Conservation (phyloP, 2,888 invertebrate species). For the Frankliniella intonsa region DNA sequence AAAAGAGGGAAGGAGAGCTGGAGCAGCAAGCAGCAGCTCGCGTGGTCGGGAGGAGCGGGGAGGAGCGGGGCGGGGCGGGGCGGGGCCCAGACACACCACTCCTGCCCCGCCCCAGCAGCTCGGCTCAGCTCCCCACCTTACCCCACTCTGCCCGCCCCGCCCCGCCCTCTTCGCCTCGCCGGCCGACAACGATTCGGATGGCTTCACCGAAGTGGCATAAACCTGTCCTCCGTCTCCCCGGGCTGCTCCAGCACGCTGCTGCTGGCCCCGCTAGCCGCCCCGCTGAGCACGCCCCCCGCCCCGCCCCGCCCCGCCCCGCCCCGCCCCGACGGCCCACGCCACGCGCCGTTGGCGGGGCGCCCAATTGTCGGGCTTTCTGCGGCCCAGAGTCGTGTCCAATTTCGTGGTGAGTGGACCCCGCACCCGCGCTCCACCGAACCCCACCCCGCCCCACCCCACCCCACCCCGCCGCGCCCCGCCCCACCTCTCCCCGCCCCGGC, state of each 20-base stretch:
- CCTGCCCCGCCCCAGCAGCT: background rate
- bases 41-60: no score
- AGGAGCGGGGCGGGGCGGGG: no score
- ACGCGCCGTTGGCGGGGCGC: background rate
- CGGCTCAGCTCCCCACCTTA: background rate
- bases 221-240: background rate
- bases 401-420: conserved; percentile 13
- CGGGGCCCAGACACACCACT: background rate
- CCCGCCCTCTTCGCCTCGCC: background rate
- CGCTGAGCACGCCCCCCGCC: background rate
- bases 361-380: conserved; percentile 8
- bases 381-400: conserved; percentile 22
- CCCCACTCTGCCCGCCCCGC: background rate
- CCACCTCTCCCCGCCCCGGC: background rate
- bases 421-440: background rate
- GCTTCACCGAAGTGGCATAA: background rate
- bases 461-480: background rate
- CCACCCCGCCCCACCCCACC: background rate
- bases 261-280: background rate
- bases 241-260: background rate
- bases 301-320: background rate
- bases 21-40: background rate
- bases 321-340: background rate
- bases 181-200: background rate
- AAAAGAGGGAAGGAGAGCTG: background rate